Evolutionary conservation across 2,888 invertebrate genomes (phyloP), one percentile per base, ranked within the genome.

Genomic region (Nephrotoma flavescens): DNA sequence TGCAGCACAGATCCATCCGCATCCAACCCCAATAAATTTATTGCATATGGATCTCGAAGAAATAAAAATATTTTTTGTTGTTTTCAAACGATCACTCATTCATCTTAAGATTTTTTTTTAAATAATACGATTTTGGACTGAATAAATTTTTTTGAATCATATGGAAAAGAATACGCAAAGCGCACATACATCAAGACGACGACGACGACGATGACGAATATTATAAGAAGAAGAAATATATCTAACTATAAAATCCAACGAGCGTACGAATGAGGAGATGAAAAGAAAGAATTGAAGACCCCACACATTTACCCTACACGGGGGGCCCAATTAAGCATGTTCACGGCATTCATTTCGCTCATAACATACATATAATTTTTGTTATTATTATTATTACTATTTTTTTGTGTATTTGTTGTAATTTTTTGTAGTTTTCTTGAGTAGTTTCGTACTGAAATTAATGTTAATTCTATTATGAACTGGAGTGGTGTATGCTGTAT

Each of bases 281-380:
- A 71, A 71, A 71, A 71, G 31, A 71, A 71, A 71, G 5, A 71
- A 9, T 71, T 4, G 71, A 71, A 87, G 89, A 89, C 89, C 89
- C 88, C 89, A 89, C 89, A 89, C 89, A 89, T 89, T 88, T 88
- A 88, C 88, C 87, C 89, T 87, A 88, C 88, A 89, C 89, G 89
- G 89, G 89, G 89, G 89, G 89, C 88, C 89, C 89, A 89, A 89
- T 89, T 89, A 89, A 89, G 89, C 89, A 88, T 89, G 89, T 89
- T 89, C 89, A 88, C 88, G 88, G 88, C 89, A 88, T 89, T 88
- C 88, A 88, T 88, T 88, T 88, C 87, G 87, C 85, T 88, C 87
- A 87, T 87, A 87, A 87, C 87, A 86, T 87, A 84, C 9, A 84
- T 12, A n/a, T 84, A 42, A 42, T 42, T 84, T 84, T 84, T 42